These are phyloP conservation scores for Pseudachorutes palmiensis DNA, from an alignment of 1,140 invertebrate species.

Conservation along the genomic window DNA sequence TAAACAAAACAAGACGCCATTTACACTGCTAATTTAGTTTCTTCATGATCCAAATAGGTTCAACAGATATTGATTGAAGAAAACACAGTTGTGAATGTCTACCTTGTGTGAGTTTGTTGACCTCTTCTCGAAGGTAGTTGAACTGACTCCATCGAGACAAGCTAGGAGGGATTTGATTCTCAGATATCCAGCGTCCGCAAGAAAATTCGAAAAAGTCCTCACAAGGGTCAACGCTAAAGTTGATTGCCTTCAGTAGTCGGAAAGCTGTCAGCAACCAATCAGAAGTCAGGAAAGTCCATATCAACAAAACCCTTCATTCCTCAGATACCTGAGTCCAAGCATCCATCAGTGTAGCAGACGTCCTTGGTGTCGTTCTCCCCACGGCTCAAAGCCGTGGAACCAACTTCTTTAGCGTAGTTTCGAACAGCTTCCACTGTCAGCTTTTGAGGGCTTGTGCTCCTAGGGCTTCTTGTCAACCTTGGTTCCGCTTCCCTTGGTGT, in stretches of 20 bases:
- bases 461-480: background rate
- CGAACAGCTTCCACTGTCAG: constrained; percentile 6
- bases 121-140: constrained; percentile 27
- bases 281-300: background rate
- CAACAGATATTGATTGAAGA: no score
- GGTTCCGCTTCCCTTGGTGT: background rate
- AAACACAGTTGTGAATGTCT: constrained; percentile 1
- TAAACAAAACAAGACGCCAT: constrained; percentile 20
- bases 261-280: constrained; percentile 35
- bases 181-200: constrained; percentile 75
- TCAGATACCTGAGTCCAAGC: background rate
- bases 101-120: constrained; percentile 31
- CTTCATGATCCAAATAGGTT: no score
- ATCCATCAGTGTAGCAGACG: background rate
- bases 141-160: constrained; percentile 31
- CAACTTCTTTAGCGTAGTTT: constrained; percentile 1
- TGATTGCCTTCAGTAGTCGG: constrained; percentile 43
- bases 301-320: background rate
- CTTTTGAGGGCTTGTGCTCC: background rate
- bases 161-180: constrained; percentile 64
- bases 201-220: constrained; percentile 59
- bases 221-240: constrained; percentile 48
- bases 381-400: background rate
- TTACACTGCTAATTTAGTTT: no score
- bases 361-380: background rate